Base-by-base conservation (phyloP, 1,140 invertebrate species). In the Vanessa atalanta region DNA sequence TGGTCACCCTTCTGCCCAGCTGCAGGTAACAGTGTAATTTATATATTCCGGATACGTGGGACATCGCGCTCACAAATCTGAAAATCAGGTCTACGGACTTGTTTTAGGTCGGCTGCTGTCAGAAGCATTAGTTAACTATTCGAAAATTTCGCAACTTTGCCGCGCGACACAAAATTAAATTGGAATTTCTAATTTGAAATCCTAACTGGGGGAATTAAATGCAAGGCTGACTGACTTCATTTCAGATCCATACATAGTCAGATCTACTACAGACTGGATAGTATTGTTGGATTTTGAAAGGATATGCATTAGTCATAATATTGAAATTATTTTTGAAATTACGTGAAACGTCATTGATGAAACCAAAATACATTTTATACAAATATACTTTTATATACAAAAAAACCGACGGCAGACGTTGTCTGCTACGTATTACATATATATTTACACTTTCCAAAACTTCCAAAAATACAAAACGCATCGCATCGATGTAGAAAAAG, bases 151-250 rank as follows among this genome's bases (percentile, higher is more conserved):
- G 15, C 15, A 53, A 53, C 51, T 53, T n/a, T 43, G 15, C 51
- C 2, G 15, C 51, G n/a, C 51, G n/a, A n/a, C 51, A 9, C 15
- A 61, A 7, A 15, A 14, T 14, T 9, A 61, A 15, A 61, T 43
- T 61, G 23, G 60, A 61, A 61, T 26, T 61, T 37, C 31, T 13
- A 61, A 61, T 61, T 61, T 61, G 51, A 53, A 53, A n/a, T 53
- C 16, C 16, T 15, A 53, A 53, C 51, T 53, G 15, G 51, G 13
- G 7, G 37, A 43, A 43, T 43, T 43, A 43, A 43, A 43, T 43
- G 37, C 37, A 43, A 43, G 37, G 37, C 37, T 43, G 37, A 43
- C 37, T 43, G 37, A 43, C 37, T 43, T 43, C 37, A 43, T 51
- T 14, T 51, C 48, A 12, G 8, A 43, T 43, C 37, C 37, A 43